Conservation (phyloP, 2,797 vertebrate species). For the Sebastes paucispinis region DNA sequence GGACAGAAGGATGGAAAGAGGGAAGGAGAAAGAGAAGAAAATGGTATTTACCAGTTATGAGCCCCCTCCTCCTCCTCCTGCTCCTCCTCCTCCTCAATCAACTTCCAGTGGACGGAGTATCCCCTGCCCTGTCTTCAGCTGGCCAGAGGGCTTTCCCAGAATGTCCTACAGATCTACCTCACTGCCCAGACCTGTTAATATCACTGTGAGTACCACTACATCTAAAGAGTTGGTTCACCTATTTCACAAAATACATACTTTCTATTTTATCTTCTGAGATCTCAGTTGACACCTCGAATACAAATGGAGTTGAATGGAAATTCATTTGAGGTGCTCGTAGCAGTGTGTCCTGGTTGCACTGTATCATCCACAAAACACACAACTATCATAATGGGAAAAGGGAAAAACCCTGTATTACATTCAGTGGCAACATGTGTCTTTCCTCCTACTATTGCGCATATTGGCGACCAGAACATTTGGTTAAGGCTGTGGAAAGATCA, state of each 20-base stretch:
- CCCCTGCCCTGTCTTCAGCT: slow-evolving; percentile 66
- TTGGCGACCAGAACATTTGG: background rate
- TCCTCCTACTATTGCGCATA: background rate
- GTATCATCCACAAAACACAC: background rate
- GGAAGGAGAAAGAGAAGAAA: slow-evolving; percentile 68
- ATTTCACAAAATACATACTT: background rate
- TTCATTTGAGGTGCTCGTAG: background rate
- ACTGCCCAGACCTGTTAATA: slow-evolving; percentile 79
- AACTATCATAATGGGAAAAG: background rate
- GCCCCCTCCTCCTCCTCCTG: background rate
- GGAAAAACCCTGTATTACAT: background rate
- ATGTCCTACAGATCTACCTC: slow-evolving; percentile 81
- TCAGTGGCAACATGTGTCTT: background rate
- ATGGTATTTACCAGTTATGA: slow-evolving; percentile 21
- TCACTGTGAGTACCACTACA: slow-evolving; percentile 75
- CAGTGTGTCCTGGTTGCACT: background rate
- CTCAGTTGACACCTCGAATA: background rate
- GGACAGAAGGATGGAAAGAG: slow-evolving; percentile 52
- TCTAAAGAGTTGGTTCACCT: background rate
- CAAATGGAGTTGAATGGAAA: background rate
- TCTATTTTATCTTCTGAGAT: background rate
- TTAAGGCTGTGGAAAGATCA: background rate
- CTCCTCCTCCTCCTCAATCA: background rate
- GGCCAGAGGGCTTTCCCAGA: slow-evolving; percentile 71
- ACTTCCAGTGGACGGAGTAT: slow-evolving; percentile 51